Conservation (phyloP, 2,113 vertebrate species). For the Gobiocypris rarus region DNA sequence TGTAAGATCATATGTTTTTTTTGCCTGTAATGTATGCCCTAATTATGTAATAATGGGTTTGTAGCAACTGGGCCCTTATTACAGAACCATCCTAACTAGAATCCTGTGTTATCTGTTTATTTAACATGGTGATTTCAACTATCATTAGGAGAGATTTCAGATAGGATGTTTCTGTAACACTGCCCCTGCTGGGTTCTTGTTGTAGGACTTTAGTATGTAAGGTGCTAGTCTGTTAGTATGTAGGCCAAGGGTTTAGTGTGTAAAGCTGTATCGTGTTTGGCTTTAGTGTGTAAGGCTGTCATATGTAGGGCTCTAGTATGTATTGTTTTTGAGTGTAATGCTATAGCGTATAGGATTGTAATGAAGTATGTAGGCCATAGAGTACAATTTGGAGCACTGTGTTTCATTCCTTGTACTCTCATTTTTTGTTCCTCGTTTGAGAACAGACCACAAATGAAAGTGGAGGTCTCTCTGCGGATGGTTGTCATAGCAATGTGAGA, state of each 20-base stretch:
- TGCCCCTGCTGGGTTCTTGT: neutral
- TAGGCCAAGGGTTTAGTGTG: no score
- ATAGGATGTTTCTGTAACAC: neutral
- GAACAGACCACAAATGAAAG: constrained; percentile 42
- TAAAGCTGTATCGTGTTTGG: neutral
- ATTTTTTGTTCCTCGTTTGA: constrained; percentile 36
- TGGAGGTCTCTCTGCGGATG: constrained; percentile 32
- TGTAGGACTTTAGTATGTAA: neutral
- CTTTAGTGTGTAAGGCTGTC: neutral
- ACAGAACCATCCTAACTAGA: neutral
- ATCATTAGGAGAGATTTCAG: neutral
- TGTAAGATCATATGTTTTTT: no score
- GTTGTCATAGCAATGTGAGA: constrained; percentile 40
- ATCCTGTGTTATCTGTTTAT: neutral
- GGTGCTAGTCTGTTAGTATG: neutral
- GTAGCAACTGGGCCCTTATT: neutral
- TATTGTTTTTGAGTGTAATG: neutral
- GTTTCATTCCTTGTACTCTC: constrained; percentile 28
- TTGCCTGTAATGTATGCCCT: no score
- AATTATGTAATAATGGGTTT: neutral
- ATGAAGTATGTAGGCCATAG: constrained; percentile 16
- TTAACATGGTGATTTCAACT: neutral
- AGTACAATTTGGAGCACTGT: constrained; percentile 23
- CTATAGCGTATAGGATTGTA: neutral
- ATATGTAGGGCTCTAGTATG: neutral